Evolutionary conservation across 2,113 vertebrate species (phyloP), one percentile per base, ranked within the genome.

Genomic region (Sterna hirundo): DNA sequence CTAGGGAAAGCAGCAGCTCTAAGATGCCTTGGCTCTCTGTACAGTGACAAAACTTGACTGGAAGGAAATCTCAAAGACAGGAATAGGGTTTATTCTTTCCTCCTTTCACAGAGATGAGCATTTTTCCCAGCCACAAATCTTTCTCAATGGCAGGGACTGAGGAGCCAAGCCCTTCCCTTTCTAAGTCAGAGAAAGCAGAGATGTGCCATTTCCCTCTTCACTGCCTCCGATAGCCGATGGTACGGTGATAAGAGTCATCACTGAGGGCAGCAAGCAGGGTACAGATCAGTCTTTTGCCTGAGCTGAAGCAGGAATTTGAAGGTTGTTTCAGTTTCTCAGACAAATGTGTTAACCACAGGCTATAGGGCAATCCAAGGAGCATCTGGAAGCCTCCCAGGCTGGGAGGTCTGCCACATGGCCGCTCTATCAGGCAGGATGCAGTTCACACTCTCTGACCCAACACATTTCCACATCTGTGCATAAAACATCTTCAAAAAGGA

Each of bases 171-270:
- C 29, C 46, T 61, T 80, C 40, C 14, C 57, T 54, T 82, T 69
- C 60, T 21, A 36, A 80, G 34, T 26, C 32, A 55, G 42, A 75
- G 40, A 49, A 78, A 79, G 29, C 34, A 64, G 49, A 36, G 22
- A 13, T 13, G 36, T 46, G 10, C 18, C 30, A 6, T 72, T 77
- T 86, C 25, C 23, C 3, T 55, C 36, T 51, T 76, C 15, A 7
- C 29, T 66, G 0, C 21, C 78, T 74, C 34, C 0, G 1, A 21
- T 3, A 70, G 46, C 32, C 0, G 0, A 15, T 14, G 55, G 29
- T 21, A 34, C 30, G 23, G 57, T 6, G 32, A 38, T 51, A 13
- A 66, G 60, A 70, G 46, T 29, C 70, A 34, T 36, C 46, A 42
- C 29, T 9, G 61, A 4, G 46, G 29, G 34, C 30, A 57, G 27